A percentile compares a stretch with the other conserved stretches of the same genome.
phyloP scores from a whole-genome alignment of 2,113 vertebrate genomes.

The Toxostoma redivivum region DNA sequence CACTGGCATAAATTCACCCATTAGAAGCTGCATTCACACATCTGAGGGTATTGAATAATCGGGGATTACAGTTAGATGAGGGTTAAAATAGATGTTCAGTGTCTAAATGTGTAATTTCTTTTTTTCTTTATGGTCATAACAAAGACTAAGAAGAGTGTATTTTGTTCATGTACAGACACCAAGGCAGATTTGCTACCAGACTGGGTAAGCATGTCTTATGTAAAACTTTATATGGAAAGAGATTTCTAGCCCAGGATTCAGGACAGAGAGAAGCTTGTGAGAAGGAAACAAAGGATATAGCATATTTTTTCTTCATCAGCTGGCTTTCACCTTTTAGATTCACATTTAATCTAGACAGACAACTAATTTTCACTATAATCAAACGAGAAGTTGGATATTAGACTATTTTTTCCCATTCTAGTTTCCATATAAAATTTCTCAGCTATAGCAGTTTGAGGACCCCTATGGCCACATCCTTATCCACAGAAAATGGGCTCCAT shows the following conservation, averaged over 20 bases:
- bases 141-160: background rate
- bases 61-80: background rate
- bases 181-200: background rate
- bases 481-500: background rate
- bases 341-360: background rate
- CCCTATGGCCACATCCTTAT: background rate
- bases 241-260: background rate
- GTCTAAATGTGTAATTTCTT: background rate
- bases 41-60: background rate
- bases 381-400: background rate
- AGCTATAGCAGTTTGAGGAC: background rate
- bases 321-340: background rate
- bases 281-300: background rate
- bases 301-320: background rate
- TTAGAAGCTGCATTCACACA: background rate
- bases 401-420: background rate
- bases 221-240: background rate
- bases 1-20: background rate
- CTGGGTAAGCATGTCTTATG: background rate
- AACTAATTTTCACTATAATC: background rate
- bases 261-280: background rate
- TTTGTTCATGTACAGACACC: background rate
- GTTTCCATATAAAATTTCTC: background rate
- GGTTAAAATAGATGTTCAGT: background rate
- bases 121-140: background rate